phyloP scores from a whole-genome alignment of 2,888 invertebrate species.

The Drosophila longiperda region DNA sequence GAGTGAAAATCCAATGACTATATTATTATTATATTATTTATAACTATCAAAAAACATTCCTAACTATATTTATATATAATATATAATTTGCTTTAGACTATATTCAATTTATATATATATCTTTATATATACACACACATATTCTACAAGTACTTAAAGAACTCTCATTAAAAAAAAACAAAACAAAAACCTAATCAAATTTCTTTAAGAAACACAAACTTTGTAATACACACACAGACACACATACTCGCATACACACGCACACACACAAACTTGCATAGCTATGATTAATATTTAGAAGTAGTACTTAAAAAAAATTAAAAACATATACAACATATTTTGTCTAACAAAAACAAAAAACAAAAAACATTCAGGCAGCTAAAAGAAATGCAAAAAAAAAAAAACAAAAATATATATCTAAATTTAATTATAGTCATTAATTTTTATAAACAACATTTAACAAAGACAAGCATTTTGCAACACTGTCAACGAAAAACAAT shows the following conservation, averaged over 20 bases:
- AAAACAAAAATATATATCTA: constrained; percentile 8
- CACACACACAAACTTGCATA: constrained; percentile 39
- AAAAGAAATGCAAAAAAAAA: constrained; percentile 53
- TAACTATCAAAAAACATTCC: constrained; percentile 44
- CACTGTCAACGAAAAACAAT: constrained; percentile 53
- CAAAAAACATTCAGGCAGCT: constrained; percentile 58
- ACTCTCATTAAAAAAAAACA: constrained; percentile 33
- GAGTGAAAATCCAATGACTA: constrained; percentile 45
- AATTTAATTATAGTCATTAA: constrained; percentile 52
- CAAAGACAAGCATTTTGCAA: constrained; percentile 44
- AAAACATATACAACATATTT: constrained; percentile 55
- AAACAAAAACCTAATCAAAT: constrained; percentile 65
- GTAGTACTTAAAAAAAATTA: constrained; percentile 35
- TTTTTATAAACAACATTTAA: constrained; percentile 70
- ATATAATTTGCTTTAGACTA: constrained; percentile 30
- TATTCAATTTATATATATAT: constrained; percentile 20
- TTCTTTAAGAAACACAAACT: constrained; percentile 70
- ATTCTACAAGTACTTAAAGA: constrained; percentile 62
- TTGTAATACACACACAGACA: constrained; percentile 26
- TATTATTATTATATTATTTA: constrained; percentile 42
- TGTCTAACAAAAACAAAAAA: constrained; percentile 73
- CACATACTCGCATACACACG: constrained; percentile 28
- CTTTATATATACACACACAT: constrained; percentile 13
- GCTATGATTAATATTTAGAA: constrained; percentile 42
- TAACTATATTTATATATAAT: constrained; percentile 30